Evolutionary conservation across 2,113 vertebrate genomes (phyloP).

Genomic region (Macheiramphus alcinus): DNA sequence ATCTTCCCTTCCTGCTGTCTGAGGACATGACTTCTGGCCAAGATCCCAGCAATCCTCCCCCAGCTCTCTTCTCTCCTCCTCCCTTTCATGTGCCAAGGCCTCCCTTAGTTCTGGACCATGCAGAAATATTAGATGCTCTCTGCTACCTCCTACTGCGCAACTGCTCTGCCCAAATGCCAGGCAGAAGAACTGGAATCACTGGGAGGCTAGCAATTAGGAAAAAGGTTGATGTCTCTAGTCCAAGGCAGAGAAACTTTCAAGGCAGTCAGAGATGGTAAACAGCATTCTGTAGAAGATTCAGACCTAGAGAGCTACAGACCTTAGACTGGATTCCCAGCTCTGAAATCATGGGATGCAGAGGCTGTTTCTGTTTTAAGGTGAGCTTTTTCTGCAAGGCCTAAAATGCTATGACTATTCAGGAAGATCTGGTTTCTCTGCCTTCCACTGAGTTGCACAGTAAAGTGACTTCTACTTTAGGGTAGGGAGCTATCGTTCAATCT

Average conservation of each 20-base stretch:
- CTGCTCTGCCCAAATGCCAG: not conserved
- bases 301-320: not conserved
- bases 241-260: not conserved
- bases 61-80: not conserved
- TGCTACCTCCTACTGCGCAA: not conserved
- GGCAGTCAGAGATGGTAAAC: not conserved
- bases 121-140: not conserved
- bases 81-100: not conserved
- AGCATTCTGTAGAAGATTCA: not conserved
- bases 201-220: not conserved
- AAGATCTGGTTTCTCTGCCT: not conserved
- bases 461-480: not conserved
- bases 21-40: not conserved
- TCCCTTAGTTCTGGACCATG: not conserved
- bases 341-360: not conserved
- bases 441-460: not conserved
- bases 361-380: not conserved
- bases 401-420: not conserved
- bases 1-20: not conserved
- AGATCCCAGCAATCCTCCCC: not conserved
- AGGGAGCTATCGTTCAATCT: accelerated
- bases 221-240: not conserved
- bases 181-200: not conserved
- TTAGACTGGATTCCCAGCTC: not conserved
- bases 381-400: not conserved